Base-by-base conservation (phyloP, 2,888 invertebrate species). In the Chymomyza procnemis region DNA sequence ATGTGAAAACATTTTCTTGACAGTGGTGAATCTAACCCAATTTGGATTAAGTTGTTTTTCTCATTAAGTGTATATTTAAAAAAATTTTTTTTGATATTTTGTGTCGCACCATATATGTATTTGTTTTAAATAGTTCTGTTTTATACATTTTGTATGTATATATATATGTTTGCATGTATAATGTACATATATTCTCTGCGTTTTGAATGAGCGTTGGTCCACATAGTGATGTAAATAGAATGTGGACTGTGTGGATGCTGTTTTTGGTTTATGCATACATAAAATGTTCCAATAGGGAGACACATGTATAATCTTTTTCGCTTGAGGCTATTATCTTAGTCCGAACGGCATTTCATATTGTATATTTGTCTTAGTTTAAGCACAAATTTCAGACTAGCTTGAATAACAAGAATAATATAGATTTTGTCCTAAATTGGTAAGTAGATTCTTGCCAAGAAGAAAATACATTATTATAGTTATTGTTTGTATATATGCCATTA, bases 231-330 rank as follows among this genome's bases (percentile, higher is more conserved):
- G 77, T 69, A 75, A 70, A 67, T 61, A 67, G 65, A 73, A 65
- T 77, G 85, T 80, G 80, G 73, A 71, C 78, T 69, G 72, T 82
- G 80, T 85, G 78, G 85, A 80, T 63, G 85, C 69, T 77, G 75
- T 75, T 62, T 75, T 75, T 69, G 61, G 76, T 76, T 76, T 85
- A 78, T 34, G 34, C 4, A 34, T 34, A 34, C 58, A 41, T 47
- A 30, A 48, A 47, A 60, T 61, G 58, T 55, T n/a, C 59, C 41
- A 57, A 62, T 47, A 48, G 60, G 50, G 34, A 34, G 34, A 9
- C 34, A 34, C 34, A 34, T 34, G 34, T 52, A 67, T 47, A 64
- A 19, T 21, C 19, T 61, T 68, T 48, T 71, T 74, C 75, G 60
- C 66, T 77, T 68, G 75, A 71, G 78, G 70, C 69, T 67, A 76